A percentile compares a stretch with the other conserved stretches of the same genome.
Conservation (phyloP, 2,888 invertebrate species). For the Agelastica alni region DNA sequence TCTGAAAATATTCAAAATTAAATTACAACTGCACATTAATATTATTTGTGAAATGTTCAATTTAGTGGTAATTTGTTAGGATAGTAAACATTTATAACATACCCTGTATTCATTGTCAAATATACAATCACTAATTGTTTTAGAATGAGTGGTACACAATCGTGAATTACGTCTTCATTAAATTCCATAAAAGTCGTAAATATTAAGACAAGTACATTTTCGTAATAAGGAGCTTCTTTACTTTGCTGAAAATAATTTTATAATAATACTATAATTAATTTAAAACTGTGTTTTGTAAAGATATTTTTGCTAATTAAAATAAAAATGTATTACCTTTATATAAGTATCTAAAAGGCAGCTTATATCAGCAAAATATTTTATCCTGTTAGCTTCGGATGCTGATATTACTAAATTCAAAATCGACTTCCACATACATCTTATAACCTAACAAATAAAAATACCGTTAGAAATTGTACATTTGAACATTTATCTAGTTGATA, state of each 20-base stretch:
- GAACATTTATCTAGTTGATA: no score
- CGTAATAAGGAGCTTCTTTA: slow-evolving; percentile 22
- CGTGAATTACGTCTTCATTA: slow-evolving; percentile 19
- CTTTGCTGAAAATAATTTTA: slow-evolving; percentile 23
- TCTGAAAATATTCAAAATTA: slow-evolving; percentile 7
- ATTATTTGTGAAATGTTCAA: no score
- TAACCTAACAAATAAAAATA: slow-evolving; percentile 37
- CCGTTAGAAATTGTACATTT: no score
- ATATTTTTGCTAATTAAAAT: no score
- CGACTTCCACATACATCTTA: slow-evolving; percentile 42
- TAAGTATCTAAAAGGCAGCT: slow-evolving; percentile 30
- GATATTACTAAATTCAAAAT: slow-evolving; percentile 34
- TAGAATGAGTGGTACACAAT: slow-evolving; percentile 19
- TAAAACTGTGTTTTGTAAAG: no score
- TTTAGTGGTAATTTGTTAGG: no score
- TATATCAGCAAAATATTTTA: slow-evolving; percentile 28
- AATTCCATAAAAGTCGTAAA: slow-evolving; percentile 25
- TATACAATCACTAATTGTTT: slow-evolving; percentile 23
- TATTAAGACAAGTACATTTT: slow-evolving; percentile 24
- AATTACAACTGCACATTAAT: no score
- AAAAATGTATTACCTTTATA: slow-evolving; percentile 35
- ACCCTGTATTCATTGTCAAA: slow-evolving; percentile 23
- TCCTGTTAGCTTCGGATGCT: slow-evolving; percentile 18
- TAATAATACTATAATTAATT: no score
- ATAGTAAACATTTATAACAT: no score